A percentile compares a stretch with the other conserved stretches of the same genome.
Evolutionary conservation across 2,113 vertebrate species (phyloP).

Genomic region (Irena cyanogastra): DNA sequence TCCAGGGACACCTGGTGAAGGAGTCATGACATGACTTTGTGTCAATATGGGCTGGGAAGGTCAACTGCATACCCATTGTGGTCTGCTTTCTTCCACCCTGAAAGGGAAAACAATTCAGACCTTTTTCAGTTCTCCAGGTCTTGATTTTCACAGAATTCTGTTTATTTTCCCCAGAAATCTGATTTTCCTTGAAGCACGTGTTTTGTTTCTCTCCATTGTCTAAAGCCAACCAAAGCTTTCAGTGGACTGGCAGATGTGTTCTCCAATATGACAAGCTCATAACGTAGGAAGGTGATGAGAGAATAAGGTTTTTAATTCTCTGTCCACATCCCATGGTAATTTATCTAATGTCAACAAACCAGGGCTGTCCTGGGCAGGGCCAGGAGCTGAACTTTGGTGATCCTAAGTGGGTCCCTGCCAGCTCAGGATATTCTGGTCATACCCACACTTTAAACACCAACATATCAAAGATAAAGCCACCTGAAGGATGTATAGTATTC

Average conservation of each 20-base stretch:
- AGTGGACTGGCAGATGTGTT: background rate
- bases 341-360: background rate
- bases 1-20: background rate
- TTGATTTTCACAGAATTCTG: background rate
- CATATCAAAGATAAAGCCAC: background rate
- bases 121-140: background rate
- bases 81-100: background rate
- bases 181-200: fast-evolving
- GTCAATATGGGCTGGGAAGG: fast-evolving
- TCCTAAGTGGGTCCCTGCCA: background rate
- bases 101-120: background rate
- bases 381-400: background rate
- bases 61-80: fast-evolving
- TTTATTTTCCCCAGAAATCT: no score
- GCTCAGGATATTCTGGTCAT: background rate
- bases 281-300: background rate
- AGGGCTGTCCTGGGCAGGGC: background rate
- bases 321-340: background rate
- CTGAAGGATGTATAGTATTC: background rate
- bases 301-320: background rate
- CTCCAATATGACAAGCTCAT: background rate
- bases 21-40: no score
- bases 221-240: background rate
- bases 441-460: background rate
- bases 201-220: background rate